These are phyloP conservation scores for Chrysina gloriosa DNA, from an alignment of 2,888 invertebrate species.

Conservation along the genomic window DNA sequence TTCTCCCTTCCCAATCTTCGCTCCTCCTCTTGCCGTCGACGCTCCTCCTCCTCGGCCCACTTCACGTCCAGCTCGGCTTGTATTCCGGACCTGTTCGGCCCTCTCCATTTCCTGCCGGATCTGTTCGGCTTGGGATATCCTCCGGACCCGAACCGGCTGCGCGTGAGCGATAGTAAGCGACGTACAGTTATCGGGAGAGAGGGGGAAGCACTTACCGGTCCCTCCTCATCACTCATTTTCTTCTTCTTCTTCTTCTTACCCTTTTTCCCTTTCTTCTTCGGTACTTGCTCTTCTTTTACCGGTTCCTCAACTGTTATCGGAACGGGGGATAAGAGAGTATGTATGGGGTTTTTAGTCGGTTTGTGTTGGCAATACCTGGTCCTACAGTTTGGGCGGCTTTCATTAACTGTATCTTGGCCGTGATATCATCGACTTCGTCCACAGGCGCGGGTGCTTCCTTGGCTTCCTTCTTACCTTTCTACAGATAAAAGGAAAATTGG, in stretches of 20 bases:
- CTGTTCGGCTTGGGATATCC: not conserved
- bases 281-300: conserved; percentile 1
- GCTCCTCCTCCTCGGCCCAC: conserved; percentile 52
- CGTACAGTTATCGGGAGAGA: too few species aligned
- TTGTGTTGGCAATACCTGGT: not conserved
- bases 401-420: conserved; percentile 43
- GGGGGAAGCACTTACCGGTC: too few species aligned
- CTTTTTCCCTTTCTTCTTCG: not conserved
- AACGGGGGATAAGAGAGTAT: too few species aligned
- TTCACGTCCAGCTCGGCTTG: conserved; percentile 48
- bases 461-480: conserved; percentile 5
- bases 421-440: conserved; percentile 40
- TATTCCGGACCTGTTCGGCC: conserved; percentile 61
- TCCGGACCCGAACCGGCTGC: not conserved
- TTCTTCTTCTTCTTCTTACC: conserved; percentile 33
- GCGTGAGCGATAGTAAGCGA: too few species aligned
- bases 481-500: not conserved
- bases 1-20: conserved; percentile 55
- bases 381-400: conserved; percentile 38
- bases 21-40: conserved; percentile 55
- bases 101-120: conserved; percentile 61
- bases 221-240: conserved; percentile 9
- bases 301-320: not conserved
- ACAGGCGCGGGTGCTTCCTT: conserved; percentile 53
- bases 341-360: not conserved